These are phyloP conservation scores for Chitala chitala DNA, from an alignment of 2,113 vertebrate species.

Conservation along the genomic window DNA sequence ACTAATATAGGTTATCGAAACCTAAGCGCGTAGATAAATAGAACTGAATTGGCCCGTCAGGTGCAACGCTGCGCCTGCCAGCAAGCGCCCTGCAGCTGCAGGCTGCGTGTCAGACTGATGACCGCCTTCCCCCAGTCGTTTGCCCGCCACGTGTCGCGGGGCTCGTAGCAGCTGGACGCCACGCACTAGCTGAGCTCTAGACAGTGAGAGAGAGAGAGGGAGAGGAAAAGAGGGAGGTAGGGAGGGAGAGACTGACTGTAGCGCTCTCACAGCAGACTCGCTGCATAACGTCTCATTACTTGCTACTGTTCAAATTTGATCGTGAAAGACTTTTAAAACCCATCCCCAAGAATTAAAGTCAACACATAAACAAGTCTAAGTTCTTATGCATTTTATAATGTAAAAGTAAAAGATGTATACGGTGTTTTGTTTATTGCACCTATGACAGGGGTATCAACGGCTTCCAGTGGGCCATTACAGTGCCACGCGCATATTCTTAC, in stretches of 20 bases:
- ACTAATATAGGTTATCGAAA: not conserved
- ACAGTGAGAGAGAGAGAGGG: not conserved
- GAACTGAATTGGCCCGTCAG: not conserved
- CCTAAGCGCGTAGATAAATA: not conserved
- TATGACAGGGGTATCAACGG: conserved; percentile 44
- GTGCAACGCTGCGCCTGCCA: not conserved
- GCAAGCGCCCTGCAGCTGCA: conserved; percentile 51
- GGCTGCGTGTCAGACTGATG: conserved; percentile 59
- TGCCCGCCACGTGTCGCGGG: conserved; percentile 68
- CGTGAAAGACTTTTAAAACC: conserved; percentile 4
- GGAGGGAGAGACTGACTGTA: not conserved
- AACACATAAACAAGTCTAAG: not conserved
- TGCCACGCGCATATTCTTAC: conserved; percentile 50
- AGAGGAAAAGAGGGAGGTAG: not conserved
- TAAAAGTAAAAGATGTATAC: not conserved
- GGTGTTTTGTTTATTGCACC: conserved; percentile 52
- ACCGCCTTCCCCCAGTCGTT: conserved; percentile 59
- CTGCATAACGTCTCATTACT: not conserved
- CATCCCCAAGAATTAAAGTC: not conserved
- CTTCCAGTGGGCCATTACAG: conserved; percentile 30
- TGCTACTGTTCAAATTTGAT: not conserved
- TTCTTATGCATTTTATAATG: not conserved
- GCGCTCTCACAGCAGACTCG: not conserved
- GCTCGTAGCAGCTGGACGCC: conserved; percentile 58
- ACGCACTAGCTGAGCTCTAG: conserved; percentile 38